Evolutionary conservation across 2,797 vertebrate species (phyloP).

Genomic region (Gallinago stenura): DNA sequence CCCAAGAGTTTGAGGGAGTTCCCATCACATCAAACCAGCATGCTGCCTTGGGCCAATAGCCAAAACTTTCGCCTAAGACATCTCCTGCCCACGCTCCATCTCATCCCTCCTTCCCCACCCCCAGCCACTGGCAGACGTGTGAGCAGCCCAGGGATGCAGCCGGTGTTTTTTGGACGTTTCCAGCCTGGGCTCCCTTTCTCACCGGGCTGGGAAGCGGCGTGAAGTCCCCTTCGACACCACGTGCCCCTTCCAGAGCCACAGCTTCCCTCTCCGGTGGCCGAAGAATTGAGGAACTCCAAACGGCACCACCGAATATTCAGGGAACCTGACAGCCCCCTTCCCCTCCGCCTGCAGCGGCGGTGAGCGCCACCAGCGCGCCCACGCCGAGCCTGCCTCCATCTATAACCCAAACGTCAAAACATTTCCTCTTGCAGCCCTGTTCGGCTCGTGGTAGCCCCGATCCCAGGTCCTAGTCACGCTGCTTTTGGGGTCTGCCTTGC

Average conservation of each 20-base stretch:
- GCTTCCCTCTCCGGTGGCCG: conserved; percentile 61
- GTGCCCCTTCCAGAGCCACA: conserved; percentile 68
- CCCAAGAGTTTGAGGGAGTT: not conserved
- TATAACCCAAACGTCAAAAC: conserved; percentile 71
- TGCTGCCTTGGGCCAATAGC: not conserved
- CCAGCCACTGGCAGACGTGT: fast-evolving
- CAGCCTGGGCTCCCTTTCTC: conserved; percentile 37
- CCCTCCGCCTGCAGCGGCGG: conserved; percentile 40
- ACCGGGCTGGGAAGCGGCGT: conserved; percentile 10
- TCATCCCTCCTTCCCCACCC: not conserved
- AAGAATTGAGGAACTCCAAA: conserved; percentile 74
- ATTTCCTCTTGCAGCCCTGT: conserved; percentile 62
- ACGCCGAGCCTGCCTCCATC: conserved; percentile 51
- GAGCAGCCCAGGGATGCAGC: not conserved
- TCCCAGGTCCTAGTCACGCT: not conserved
- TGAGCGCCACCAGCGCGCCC: not conserved
- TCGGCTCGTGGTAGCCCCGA: not conserved
- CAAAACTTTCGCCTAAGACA: not conserved
- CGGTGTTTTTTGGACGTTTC: not conserved
- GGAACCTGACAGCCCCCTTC: conserved; percentile 70
- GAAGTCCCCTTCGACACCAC: conserved; percentile 68
- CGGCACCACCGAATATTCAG: conserved; percentile 26
- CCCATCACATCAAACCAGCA: not conserved
- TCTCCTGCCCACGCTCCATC: not conserved
- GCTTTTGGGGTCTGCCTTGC: conserved; percentile 40